phyloP scores from a whole-genome alignment of 2,888 invertebrate genomes.

The Drosophila acutilabella region DNA sequence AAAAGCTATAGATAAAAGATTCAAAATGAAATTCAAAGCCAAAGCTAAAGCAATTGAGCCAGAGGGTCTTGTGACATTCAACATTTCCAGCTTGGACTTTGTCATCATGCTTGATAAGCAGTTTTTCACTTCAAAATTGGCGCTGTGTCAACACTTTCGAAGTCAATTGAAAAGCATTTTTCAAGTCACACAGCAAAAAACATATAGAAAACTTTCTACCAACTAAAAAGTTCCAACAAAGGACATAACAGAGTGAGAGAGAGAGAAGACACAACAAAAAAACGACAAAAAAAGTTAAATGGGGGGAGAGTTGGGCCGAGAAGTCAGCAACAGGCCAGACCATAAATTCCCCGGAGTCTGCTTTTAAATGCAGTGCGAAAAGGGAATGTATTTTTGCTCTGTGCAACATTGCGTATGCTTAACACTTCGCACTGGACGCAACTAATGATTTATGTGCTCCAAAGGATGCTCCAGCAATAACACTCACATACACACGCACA shows the following conservation, averaged over 20 bases:
- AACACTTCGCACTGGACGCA: slow-evolving; percentile 28
- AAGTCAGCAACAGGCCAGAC: slow-evolving; percentile 33
- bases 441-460: slow-evolving; percentile 48
- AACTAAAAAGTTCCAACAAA: slow-evolving; percentile 5
- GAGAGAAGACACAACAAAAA: neutral
- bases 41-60: neutral
- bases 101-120: slow-evolving; percentile 50
- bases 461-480: slow-evolving; percentile 27
- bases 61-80: slow-evolving; percentile 12
- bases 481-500: neutral
- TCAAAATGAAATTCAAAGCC: neutral
- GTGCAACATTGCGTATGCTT: slow-evolving; percentile 42
- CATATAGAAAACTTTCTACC: slow-evolving; percentile 19
- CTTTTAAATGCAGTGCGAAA: slow-evolving; percentile 19
- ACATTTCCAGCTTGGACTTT: slow-evolving; percentile 7
- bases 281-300: no score
- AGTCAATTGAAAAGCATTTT: slow-evolving; percentile 49
- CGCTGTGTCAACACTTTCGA: slow-evolving; percentile 54
- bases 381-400: slow-evolving; percentile 1
- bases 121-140: slow-evolving; percentile 23
- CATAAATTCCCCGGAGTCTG: slow-evolving; percentile 23
- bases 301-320: neutral
- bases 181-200: slow-evolving; percentile 26
- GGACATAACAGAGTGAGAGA: neutral
- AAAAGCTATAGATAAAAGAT: neutral